Percentiles rank a stretch among this genome's conserved stretches.
These are phyloP conservation scores for Chamaedrilus cognettii DNA, from an alignment of 2,888 invertebrate genomes.

Conservation along the genomic window DNA sequence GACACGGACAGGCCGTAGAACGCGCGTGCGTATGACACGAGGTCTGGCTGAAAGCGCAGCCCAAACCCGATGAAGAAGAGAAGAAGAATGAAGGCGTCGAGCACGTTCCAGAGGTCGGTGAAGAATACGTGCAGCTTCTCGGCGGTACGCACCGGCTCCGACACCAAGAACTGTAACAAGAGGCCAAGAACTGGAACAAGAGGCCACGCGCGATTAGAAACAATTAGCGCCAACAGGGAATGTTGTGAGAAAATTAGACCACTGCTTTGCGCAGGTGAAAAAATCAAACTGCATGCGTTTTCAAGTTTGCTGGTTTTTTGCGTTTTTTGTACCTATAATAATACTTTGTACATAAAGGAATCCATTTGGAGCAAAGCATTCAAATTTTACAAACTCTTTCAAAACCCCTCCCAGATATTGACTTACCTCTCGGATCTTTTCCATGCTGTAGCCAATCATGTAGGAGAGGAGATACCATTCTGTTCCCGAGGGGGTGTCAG, in stretches of 20 bases:
- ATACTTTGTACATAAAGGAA: no score
- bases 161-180: conserved; percentile 55
- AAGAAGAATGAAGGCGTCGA: conserved; percentile 86
- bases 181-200: no score
- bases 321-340: no score
- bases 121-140: conserved; percentile 94
- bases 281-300: no score
- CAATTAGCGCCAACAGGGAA: no score
- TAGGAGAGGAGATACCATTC: conserved; percentile 91
- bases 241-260: no score
- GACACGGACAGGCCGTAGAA: conserved; percentile 93
- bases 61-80: conserved; percentile 83
- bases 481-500: conserved; percentile 76
- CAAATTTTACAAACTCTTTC: no score
- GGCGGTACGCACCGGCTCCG: conserved; percentile 62
- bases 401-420: no score
- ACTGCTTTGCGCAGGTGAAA: no score
- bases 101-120: conserved; percentile 95
- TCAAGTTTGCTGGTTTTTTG: no score
- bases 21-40: conserved; percentile 69
- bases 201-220: no score
- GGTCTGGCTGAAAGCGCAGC: conserved; percentile 68
- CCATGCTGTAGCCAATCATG: conserved; percentile 85
- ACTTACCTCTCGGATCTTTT: conserved; percentile 94
- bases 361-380: no score